Base-by-base conservation (phyloP, 2,797 vertebrate genomes). In the Basileuterus tristriatus region DNA sequence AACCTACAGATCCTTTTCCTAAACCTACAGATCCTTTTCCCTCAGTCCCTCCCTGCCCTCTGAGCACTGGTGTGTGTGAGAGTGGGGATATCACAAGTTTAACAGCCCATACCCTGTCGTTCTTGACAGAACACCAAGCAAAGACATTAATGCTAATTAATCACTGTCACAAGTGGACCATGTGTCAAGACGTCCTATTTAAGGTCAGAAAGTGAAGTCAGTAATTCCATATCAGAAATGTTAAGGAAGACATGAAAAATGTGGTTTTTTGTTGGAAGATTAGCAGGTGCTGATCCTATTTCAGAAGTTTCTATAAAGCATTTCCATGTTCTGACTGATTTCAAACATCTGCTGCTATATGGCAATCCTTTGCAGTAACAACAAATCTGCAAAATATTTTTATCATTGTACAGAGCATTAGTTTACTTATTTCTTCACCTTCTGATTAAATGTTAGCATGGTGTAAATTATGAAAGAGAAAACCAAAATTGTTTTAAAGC, bases 101-200 rank as follows among this genome's bases (percentile, higher is more conserved):
- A 83, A 80, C 41, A 94, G 49, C 46, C 62, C 79, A 41, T 37
- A 52, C n/a, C 75, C 79, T 12, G 49, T 52, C 32, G 27, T 27
- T 52, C 78, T 41, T 86, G 62, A 81, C 86, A 90, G 70, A 89
- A 64, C 12, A 93, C 64, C 8, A 34, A 88, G 87, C 43, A 44
- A 58, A 83, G 76, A 60, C 16, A 89, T 80, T 93, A 91, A 72
- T 77, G 71, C 69, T 82, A 75, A 96, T 95, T 94, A 94, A 95
- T 96, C 94, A 72, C 92, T 93, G 78, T 91, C 77, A 89, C 62
- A 52, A 53, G 46, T 6, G 29, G 90, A 76, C 65, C 44, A 30
- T 37, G 23, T 90, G 62, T 63, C 78, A 87, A 59, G 82, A 87
- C 1, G 2, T 29, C 52, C 72, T 77, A 80, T 92, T 96, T 93